phyloP scores from a whole-genome alignment of 2,888 invertebrate species.

The Dryomyza anilis region DNA sequence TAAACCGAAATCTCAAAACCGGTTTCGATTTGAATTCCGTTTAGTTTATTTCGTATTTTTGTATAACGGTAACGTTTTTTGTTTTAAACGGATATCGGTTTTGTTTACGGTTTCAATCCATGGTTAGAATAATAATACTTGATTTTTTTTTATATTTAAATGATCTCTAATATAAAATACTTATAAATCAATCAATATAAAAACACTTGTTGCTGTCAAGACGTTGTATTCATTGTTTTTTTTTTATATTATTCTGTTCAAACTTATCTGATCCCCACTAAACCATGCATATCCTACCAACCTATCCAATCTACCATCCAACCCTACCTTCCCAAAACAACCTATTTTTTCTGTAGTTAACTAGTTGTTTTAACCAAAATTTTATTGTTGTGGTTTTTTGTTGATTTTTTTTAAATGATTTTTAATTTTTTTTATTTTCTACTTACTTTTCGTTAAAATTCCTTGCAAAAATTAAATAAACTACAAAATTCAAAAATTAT shows the following conservation, averaged over 20 bases:
- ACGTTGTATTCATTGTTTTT: neutral
- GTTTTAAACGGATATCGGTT: too few relatives aligned
- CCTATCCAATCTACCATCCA: neutral
- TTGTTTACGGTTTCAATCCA: too few relatives aligned
- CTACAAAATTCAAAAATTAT: slow-evolving; percentile 28
- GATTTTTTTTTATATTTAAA: too few relatives aligned
- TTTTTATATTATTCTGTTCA: slow-evolving; percentile 6
- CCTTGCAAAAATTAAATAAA: too few relatives aligned
- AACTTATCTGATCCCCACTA: slow-evolving; percentile 9
- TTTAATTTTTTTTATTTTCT: slow-evolving; percentile 31
- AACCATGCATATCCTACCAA: neutral
- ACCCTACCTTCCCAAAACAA: slow-evolving; percentile 1
- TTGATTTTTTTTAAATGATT: neutral
- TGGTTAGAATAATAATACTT: too few relatives aligned
- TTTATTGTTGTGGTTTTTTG: slow-evolving; percentile 17
- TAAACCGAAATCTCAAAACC: too few relatives aligned
- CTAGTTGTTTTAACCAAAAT: slow-evolving; percentile 11
- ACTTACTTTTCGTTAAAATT: too few relatives aligned
- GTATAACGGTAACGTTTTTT: too few relatives aligned
- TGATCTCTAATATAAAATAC: too few relatives aligned
- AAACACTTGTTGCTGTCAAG: neutral
- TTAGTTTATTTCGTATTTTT: too few relatives aligned
- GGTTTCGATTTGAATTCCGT: too few relatives aligned
- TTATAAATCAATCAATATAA: too few relatives aligned
- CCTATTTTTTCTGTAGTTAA: neutral